These are phyloP conservation scores for Drosophila carrolli DNA, from an alignment of 1,140 invertebrate genomes.

Conservation along the genomic window DNA sequence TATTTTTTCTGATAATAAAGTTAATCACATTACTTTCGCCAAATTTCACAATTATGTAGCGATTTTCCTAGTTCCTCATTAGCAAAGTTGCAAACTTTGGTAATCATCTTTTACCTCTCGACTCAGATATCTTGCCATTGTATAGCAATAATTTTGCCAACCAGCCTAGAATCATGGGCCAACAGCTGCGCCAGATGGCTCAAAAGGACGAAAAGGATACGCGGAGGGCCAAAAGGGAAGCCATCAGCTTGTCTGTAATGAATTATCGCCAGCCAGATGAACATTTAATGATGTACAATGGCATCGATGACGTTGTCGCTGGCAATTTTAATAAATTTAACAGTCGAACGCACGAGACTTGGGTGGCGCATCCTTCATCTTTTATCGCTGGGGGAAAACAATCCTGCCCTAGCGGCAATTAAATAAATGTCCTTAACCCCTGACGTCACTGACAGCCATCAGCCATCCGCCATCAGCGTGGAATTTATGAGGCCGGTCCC, in stretches of 20 bases:
- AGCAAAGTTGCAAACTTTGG: constrained; percentile 6
- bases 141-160: constrained; percentile 52
- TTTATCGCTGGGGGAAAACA: constrained; percentile 57
- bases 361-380: constrained; percentile 75
- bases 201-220: constrained; percentile 18
- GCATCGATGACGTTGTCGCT: constrained; percentile 62
- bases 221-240: constrained; percentile 8
- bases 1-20: not conserved
- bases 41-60: not conserved
- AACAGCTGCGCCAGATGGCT: constrained; percentile 72
- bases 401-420: constrained; percentile 62
- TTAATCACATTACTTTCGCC: not conserved
- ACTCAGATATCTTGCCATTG: constrained; percentile 28
- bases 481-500: constrained; percentile 68
- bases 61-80: constrained; percentile 11
- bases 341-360: constrained; percentile 64
- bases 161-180: constrained; percentile 16
- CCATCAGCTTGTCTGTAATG: constrained; percentile 53
- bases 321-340: constrained; percentile 82
- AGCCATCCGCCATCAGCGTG: constrained; percentile 61
- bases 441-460: constrained; percentile 66
- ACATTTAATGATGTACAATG: constrained; percentile 79
- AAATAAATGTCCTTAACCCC: constrained; percentile 71
- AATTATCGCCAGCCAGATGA: constrained; percentile 78
- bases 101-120: not conserved